These are phyloP conservation scores for Podiceps cristatus DNA, from an alignment of 2,113 vertebrate genomes.

Conservation along the genomic window DNA sequence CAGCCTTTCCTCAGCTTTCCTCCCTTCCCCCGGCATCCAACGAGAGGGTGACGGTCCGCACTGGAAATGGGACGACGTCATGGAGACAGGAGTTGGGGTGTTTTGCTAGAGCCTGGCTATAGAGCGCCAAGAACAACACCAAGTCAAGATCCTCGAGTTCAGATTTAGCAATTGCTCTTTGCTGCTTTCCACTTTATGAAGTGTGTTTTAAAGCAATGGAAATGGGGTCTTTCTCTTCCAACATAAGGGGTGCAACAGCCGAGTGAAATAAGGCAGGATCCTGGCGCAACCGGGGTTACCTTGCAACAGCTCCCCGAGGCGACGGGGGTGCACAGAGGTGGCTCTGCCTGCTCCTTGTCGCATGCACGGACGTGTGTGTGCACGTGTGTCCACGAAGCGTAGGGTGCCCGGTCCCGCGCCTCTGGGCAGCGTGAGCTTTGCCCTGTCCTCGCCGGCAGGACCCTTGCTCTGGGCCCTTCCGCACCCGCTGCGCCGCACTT, in stretches of 20 bases:
- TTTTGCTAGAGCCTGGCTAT: background rate
- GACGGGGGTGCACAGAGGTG: accelerated
- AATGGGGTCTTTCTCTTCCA: background rate
- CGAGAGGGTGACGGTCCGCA: accelerated
- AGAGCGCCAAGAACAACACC: accelerated
- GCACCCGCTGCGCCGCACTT: accelerated
- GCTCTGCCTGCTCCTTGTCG: background rate
- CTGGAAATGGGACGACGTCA: background rate
- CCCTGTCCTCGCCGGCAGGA: too few relatives aligned
- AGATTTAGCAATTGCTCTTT: too few relatives aligned
- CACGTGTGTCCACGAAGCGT: accelerated
- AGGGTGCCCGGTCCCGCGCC: background rate
- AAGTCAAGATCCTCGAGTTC: accelerated
- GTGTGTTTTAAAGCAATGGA: background rate
- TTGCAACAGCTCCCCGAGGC: accelerated
- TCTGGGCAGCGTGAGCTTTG: too few relatives aligned
- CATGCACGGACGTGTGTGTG: accelerated
- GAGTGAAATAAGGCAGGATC: background rate
- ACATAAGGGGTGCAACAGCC: accelerated
- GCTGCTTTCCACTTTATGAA: background rate
- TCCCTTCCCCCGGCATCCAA: accelerated
- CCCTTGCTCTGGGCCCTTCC: background rate
- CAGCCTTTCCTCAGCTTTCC: background rate
- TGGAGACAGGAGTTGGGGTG: accelerated
- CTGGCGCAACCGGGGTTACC: too few relatives aligned